Conservation (phyloP, 2,113 vertebrate genomes). For the Ictalurus punctatus region DNA sequence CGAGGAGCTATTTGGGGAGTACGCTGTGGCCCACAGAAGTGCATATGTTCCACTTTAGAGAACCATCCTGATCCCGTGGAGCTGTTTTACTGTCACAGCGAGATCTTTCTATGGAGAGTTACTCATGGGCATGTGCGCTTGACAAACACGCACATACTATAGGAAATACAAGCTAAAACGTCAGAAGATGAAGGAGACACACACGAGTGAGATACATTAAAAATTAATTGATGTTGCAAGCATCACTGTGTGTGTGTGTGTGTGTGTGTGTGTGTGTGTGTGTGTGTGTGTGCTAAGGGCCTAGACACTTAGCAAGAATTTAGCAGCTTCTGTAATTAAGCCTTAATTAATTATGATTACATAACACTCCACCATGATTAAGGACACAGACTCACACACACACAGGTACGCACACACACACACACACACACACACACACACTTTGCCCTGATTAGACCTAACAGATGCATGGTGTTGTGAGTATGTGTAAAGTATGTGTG, state of each 20-base stretch:
- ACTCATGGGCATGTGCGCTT: conserved; percentile 30
- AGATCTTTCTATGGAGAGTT: conserved; percentile 41
- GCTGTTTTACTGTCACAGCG: conserved; percentile 47
- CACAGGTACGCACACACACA: conserved; percentile 14
- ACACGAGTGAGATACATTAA: conserved; percentile 30
- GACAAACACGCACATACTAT: conserved; percentile 18
- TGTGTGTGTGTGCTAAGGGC: neutral
- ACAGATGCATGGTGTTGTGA: conserved; percentile 48
- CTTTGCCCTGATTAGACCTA: conserved; percentile 47
- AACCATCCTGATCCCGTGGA: conserved; percentile 35
- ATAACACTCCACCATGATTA: conserved; percentile 53
- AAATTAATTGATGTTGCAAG: conserved; percentile 15
- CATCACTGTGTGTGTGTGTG: neutral
- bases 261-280: conserved; percentile 4
- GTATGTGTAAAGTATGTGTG: conserved; percentile 47
- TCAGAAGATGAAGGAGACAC: conserved; percentile 16
- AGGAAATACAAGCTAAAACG: conserved; percentile 12
- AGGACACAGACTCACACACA: conserved; percentile 30
- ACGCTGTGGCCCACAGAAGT: conserved; percentile 37
- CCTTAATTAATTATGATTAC: conserved; percentile 57
- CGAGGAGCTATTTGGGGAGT: conserved; percentile 47
- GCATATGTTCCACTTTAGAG: conserved; percentile 51
- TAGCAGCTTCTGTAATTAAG: conserved; percentile 53
- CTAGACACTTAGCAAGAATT: conserved; percentile 43
- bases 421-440: conserved; percentile 15